Conservation (phyloP, 2,797 vertebrate species). For the Arctocebus calabarensis region DNA sequence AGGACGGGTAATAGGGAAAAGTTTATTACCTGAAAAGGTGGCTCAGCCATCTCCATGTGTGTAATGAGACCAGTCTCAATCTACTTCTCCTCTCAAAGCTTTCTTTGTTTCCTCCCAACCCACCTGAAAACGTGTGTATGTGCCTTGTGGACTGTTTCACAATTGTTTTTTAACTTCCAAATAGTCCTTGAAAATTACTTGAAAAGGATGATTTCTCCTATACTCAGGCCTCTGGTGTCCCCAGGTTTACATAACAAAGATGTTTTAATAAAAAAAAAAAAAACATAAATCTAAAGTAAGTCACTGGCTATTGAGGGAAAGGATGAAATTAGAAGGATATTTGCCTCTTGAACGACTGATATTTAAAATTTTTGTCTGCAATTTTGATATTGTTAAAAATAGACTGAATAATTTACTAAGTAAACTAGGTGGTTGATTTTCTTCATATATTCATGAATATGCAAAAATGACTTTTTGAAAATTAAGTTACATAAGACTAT, state of each 20-base stretch:
- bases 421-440: background rate
- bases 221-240: accelerated
- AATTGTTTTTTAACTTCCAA: background rate
- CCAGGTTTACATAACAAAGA: background rate
- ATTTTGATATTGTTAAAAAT: background rate
- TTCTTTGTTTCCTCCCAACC: background rate
- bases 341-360: background rate
- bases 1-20: background rate
- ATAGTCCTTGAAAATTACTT: background rate
- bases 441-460: background rate
- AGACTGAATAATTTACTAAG: background rate
- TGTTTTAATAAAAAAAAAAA: background rate
- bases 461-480: background rate
- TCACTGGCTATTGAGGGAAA: background rate
- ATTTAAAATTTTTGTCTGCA: background rate
- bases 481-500: background rate
- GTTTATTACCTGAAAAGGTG: background rate
- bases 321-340: background rate
- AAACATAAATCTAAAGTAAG: background rate
- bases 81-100: background rate
- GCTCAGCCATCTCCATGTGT: background rate
- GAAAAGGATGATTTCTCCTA: background rate
- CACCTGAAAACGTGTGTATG: background rate
- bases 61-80: background rate
- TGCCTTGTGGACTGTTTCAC: background rate